Evolutionary conservation across 2,113 vertebrate species (phyloP), one percentile per base, ranked within the genome.

Genomic region (Epinephelus moara): DNA sequence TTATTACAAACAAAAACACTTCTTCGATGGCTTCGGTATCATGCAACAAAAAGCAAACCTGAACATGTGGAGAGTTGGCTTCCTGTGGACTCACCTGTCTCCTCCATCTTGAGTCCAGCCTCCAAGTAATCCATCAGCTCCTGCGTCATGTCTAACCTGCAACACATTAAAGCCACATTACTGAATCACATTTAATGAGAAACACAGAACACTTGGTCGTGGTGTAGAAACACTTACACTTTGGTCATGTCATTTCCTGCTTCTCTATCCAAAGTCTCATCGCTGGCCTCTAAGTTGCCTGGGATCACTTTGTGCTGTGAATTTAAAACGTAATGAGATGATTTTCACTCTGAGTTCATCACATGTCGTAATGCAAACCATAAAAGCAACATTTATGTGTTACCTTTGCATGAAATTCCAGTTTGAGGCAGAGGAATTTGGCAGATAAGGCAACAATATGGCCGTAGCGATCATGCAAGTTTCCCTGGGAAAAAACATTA

Each of bases 351-450:
- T 3, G 8, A 42, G 3, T 67, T 14, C 14, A 6, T 55, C 9
- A n/a, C 6, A n/a, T 18, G 0, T 10, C 0, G 15, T 30, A 3
- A 6, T 13, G 4, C 4, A 45, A 45, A 71, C 18, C 4, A 37
- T 13, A 23, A 18, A 52, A 60, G 1, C 4, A 40, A 45, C 2
- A 14, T 1, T 27, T 19, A 37, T 37, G 7, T 3, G 0, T 95
- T 89, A 98, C 98, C 95, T 99, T 99, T 70, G 91, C 93, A 80
- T 99, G 98, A 83, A 98, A 99, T 23, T 99, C 97, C 95, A 99
- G 97, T 94, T 98, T 99, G n/a, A 95, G 96, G 94, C 95, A 96
- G 86, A 99, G 94, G 71, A 96, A 96, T 91, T 97, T 99, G 87
- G 98, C 94, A 85, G 97, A 98, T 94, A 98, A 91, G 80, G 97